Evolutionary conservation across 2,888 invertebrate genomes (phyloP).

Genomic region (Orthosia gracilis): DNA sequence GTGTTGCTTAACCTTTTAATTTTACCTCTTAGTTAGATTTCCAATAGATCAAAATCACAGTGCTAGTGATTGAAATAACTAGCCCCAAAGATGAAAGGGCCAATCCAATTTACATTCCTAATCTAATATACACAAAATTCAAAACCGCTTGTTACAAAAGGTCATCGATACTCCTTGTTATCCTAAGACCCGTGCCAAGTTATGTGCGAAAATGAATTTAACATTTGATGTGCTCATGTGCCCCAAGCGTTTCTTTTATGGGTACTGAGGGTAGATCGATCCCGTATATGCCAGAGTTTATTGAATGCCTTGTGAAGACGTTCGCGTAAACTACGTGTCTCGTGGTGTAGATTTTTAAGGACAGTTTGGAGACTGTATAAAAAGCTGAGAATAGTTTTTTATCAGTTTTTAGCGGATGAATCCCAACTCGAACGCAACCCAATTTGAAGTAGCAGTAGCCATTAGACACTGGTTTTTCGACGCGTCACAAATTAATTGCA

Average conservation of each 20-base stretch:
- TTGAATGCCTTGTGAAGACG: constrained; percentile 52
- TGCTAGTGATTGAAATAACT: constrained; percentile 8
- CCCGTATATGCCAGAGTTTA: constrained; percentile 49
- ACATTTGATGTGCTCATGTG: constrained; percentile 62
- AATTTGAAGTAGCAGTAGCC: background rate
- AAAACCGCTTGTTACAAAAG: constrained; percentile 54
- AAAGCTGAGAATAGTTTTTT: background rate
- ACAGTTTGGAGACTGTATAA: constrained; percentile 29
- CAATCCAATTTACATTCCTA: constrained; percentile 28
- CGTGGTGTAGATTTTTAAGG: constrained; percentile 31
- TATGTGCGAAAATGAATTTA: constrained; percentile 66
- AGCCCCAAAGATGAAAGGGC: constrained; percentile 6
- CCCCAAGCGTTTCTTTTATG: constrained; percentile 50
- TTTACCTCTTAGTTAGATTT: background rate
- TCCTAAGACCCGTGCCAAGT: constrained; percentile 46
- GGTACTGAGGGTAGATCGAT: constrained; percentile 45
- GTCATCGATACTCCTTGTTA: constrained; percentile 60
- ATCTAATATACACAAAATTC: constrained; percentile 30
- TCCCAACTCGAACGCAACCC: no score
- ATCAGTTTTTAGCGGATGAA: no score
- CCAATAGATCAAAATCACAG: background rate
- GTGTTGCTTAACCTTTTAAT: no score
- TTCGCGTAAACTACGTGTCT: constrained; percentile 26
- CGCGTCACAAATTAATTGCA: no score
- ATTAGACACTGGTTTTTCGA: background rate